Conservation (phyloP, 2,797 vertebrate genomes). For the Semaprochilodus insignis region DNA sequence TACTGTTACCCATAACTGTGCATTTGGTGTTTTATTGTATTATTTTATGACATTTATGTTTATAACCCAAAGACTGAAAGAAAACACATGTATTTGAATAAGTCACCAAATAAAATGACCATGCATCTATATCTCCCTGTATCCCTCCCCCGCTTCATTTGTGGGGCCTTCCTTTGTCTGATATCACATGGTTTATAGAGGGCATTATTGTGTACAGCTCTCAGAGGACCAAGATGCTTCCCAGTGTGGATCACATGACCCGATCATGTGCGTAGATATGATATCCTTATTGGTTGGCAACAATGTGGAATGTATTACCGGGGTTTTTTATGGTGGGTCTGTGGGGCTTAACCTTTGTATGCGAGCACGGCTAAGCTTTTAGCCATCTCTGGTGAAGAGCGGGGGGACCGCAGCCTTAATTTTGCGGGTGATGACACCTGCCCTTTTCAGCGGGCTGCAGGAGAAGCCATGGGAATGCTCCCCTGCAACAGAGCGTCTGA, state of each 20-base stretch:
- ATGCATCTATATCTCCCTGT: constrained; percentile 13
- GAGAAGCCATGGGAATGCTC: constrained; percentile 57
- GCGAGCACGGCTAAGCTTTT: constrained; percentile 53
- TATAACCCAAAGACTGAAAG: neutral
- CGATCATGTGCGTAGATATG: constrained; percentile 70
- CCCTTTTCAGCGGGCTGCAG: constrained; percentile 50
- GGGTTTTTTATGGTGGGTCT: constrained; percentile 37
- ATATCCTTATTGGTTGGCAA: constrained; percentile 70
- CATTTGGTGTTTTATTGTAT: neutral
- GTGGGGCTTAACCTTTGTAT: constrained; percentile 58
- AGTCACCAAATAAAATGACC: constrained; percentile 48
- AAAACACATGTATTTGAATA: constrained; percentile 40
- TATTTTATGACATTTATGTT: neutral
- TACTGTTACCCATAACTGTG: neutral
- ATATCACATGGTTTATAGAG: constrained; percentile 71
- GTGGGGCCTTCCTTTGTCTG: constrained; percentile 63
- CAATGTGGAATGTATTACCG: constrained; percentile 52
- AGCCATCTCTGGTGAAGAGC: constrained; percentile 24
- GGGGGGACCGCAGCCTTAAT: constrained; percentile 25
- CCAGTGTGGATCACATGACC: constrained; percentile 74
- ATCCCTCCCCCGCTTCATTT: constrained; percentile 53
- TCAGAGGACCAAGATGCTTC: constrained; percentile 71
- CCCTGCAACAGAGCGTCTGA: constrained; percentile 52
- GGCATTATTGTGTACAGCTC: constrained; percentile 73
- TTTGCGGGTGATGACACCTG: constrained; percentile 62